Evolutionary conservation across 2,113 vertebrate genomes (phyloP).

Genomic region (Bungarus multicinctus): DNA sequence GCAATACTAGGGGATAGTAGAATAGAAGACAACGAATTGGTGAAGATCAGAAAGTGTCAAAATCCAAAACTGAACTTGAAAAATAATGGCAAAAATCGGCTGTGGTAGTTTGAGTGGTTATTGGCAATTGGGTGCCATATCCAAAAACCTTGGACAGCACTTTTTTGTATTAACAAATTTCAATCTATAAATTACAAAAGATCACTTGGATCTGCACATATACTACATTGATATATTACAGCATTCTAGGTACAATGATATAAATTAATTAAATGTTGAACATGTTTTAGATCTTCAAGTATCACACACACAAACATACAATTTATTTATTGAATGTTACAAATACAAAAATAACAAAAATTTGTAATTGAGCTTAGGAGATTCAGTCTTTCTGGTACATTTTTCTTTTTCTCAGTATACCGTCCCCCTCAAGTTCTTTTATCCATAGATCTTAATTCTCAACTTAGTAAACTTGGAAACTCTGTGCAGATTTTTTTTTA

Average conservation of each 20-base stretch:
- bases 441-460: neutral
- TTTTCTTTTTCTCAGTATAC: neutral
- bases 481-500: neutral
- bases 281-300: neutral
- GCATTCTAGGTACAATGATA: neutral
- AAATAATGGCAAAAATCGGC: neutral
- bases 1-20: neutral
- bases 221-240: neutral
- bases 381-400: neutral
- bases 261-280: neutral
- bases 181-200: neutral
- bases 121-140: neutral
- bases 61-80: neutral
- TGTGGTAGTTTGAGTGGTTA: neutral
- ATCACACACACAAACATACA: neutral
- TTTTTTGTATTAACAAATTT: neutral
- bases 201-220: neutral
- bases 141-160: neutral
- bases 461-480: neutral
- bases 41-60: neutral
- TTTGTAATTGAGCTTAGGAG: neutral
- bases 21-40: neutral
- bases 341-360: neutral
- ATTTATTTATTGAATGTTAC: neutral
- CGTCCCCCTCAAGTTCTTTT: neutral